phyloP scores from a whole-genome alignment of 2,113 vertebrate species.

The Colinus virginianus region DNA sequence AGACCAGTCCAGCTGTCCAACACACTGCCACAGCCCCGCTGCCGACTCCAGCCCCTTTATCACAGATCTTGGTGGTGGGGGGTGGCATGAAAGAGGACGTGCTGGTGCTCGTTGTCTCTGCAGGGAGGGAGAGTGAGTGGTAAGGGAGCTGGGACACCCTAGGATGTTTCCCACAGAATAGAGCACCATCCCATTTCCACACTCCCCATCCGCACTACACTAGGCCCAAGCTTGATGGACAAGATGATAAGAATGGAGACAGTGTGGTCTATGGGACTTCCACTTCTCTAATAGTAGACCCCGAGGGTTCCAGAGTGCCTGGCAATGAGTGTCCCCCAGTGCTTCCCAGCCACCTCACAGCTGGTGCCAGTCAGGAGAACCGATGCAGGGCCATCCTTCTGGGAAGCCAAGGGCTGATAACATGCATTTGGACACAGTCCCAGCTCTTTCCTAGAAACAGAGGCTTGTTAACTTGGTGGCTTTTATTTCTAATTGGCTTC shows the following conservation, averaged over 20 bases:
- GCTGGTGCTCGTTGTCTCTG: slow-evolving; percentile 70
- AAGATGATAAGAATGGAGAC: neutral
- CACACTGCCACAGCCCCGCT: slow-evolving; percentile 57
- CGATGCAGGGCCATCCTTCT: slow-evolving; percentile 5
- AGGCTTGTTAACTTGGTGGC: slow-evolving; percentile 42
- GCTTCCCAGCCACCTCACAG: neutral
- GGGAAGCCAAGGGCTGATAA: slow-evolving; percentile 13
- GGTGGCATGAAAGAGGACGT: slow-evolving; percentile 71
- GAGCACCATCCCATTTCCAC: fast-evolving
- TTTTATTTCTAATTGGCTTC: slow-evolving; percentile 27
- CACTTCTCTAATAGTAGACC: neutral
- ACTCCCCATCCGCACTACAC: neutral
- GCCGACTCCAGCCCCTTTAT: slow-evolving; percentile 57
- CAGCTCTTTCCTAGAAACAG: slow-evolving; percentile 67
- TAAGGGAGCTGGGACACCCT: neutral
- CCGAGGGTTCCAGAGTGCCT: neutral
- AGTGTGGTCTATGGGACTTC: neutral
- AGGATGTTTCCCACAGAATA: fast-evolving
- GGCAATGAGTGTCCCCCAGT: neutral
- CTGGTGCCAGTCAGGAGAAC: neutral
- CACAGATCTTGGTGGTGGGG: slow-evolving; percentile 68
- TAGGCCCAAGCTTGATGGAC: neutral
- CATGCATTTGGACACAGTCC: slow-evolving; percentile 48
- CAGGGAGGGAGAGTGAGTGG: neutral
- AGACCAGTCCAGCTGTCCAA: slow-evolving; percentile 68